phyloP scores from a whole-genome alignment of 2,797 vertebrate species.

The Centropyge bicolor region DNA sequence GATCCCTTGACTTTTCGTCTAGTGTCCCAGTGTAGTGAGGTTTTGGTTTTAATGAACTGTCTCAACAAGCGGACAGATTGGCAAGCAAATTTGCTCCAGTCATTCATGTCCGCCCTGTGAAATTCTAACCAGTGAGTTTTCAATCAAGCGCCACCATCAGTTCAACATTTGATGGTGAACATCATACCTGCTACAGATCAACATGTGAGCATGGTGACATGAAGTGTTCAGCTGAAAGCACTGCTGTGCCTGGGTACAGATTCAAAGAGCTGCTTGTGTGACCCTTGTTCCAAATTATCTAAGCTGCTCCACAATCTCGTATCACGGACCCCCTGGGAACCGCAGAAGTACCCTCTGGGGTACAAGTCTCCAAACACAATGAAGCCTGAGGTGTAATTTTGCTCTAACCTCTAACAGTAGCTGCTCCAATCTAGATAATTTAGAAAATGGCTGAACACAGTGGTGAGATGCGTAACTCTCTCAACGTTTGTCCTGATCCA shows the following conservation, averaged over 20 bases:
- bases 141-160: too few species aligned
- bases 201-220: neutral
- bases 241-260: neutral
- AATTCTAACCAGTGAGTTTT: too few species aligned
- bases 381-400: conserved; percentile 7
- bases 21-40: too few species aligned
- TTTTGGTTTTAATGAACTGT: too few species aligned
- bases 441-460: neutral
- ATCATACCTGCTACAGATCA: neutral
- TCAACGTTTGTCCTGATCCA: neutral
- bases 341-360: neutral
- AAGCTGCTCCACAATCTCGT: neutral
- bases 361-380: conserved; percentile 5
- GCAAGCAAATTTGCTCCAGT: too few species aligned
- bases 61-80: too few species aligned
- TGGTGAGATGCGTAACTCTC: conserved; percentile 8
- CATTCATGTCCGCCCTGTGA: too few species aligned
- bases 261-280: neutral
- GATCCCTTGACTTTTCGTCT: too few species aligned
- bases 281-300: neutral
- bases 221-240: neutral
- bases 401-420: neutral
- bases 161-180: neutral
- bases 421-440: neutral
- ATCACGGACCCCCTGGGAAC: neutral